Conservation (phyloP, 2,888 invertebrate genomes). For the Drosophila niveifrons region DNA sequence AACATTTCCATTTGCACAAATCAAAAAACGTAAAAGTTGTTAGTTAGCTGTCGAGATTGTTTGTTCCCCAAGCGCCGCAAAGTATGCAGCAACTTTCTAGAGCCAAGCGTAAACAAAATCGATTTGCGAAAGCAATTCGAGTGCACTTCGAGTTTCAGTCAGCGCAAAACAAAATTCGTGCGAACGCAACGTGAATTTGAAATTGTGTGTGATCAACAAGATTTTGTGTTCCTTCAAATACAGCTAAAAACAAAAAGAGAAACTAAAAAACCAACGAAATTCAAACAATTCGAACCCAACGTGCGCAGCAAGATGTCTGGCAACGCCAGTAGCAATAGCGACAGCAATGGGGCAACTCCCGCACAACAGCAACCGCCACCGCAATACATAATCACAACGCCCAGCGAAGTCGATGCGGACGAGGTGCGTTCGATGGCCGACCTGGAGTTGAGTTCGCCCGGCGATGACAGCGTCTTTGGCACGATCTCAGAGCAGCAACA, state of each 20-base stretch:
- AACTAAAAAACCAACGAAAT: slow-evolving; percentile 1
- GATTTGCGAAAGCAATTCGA: slow-evolving; percentile 4
- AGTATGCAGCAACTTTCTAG: slow-evolving; percentile 18
- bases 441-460: slow-evolving; percentile 60
- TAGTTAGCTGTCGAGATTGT: not conserved
- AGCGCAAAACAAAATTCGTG: not conserved
- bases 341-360: slow-evolving; percentile 36
- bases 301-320: slow-evolving; percentile 58
- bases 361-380: slow-evolving; percentile 71
- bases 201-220: slow-evolving; percentile 22
- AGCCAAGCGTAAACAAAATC: not conserved
- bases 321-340: slow-evolving; percentile 34
- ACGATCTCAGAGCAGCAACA: slow-evolving; percentile 46
- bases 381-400: slow-evolving; percentile 85
- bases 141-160: slow-evolving; percentile 44
- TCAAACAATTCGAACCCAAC: slow-evolving; percentile 11
- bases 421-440: slow-evolving; percentile 77
- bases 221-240: slow-evolving; percentile 25
- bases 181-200: slow-evolving; percentile 23
- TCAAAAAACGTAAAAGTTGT: too few species aligned
- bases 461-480: slow-evolving; percentile 56
- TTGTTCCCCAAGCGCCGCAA: not conserved
- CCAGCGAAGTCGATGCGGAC: slow-evolving; percentile 84
- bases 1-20: too few species aligned
- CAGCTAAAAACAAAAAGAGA: slow-evolving; percentile 14